A percentile compares a stretch with the other conserved stretches of the same genome.
phyloP scores from a whole-genome alignment of 2,113 vertebrate genomes.

The Halichoeres trimaculatus region DNA sequence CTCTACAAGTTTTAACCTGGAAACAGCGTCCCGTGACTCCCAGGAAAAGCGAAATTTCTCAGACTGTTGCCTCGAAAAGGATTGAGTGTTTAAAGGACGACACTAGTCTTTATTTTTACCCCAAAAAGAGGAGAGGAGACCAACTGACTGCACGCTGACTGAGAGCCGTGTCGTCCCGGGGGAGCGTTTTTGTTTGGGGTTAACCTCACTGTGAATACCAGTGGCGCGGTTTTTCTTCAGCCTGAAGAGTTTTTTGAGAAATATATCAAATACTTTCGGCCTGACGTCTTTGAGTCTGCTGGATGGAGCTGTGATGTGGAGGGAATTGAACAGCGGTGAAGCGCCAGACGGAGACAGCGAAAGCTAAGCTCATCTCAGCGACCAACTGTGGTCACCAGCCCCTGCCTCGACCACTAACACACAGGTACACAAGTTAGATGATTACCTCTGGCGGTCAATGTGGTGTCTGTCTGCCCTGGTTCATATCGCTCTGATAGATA shows the following conservation, averaged over 20 bases:
- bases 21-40: neutral
- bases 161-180: slow-evolving; percentile 47
- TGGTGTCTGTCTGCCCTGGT: neutral
- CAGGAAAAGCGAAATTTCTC: neutral
- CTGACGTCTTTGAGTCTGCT: slow-evolving; percentile 2
- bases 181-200: slow-evolving; percentile 60
- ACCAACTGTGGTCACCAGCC: slow-evolving; percentile 37
- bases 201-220: slow-evolving; percentile 16
- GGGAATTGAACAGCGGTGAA: slow-evolving; percentile 34
- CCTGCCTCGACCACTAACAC: slow-evolving; percentile 2
- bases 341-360: slow-evolving; percentile 64
- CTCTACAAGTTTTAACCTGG: slow-evolving; percentile 28
- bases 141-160: slow-evolving; percentile 8
- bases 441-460: neutral
- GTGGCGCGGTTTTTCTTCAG: slow-evolving; percentile 28
- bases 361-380: slow-evolving; percentile 58
- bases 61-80: neutral
- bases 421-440: slow-evolving; percentile 53
- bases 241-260: neutral
- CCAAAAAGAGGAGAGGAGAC: neutral
- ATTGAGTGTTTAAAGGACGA: neutral
- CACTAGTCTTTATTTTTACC: neutral
- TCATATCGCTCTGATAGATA: neutral
- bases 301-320: slow-evolving; percentile 56
- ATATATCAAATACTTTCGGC: neutral